These are phyloP conservation scores for Odontamblyopus rebecca DNA, from an alignment of 2,797 vertebrate genomes.

Conservation along the genomic window DNA sequence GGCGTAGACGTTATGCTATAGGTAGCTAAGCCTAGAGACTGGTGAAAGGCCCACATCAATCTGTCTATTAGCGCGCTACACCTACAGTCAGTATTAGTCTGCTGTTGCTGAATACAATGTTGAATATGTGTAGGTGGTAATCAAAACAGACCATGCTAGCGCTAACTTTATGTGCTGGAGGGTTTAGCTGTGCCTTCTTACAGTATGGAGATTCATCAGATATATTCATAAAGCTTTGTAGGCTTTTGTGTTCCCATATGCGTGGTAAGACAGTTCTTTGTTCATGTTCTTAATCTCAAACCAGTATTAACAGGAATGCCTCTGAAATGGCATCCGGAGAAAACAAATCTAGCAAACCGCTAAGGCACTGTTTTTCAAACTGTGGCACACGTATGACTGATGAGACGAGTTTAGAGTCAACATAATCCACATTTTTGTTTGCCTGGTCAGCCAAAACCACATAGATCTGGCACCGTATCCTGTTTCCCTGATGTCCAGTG, in stretches of 20 bases:
- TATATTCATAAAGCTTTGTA: neutral
- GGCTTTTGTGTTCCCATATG: conserved; percentile 4
- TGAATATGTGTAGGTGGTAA: conserved; percentile 9
- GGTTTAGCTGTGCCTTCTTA: neutral
- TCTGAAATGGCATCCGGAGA: too few relatives aligned
- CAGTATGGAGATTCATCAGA: conserved; percentile 1
- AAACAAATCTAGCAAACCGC: too few relatives aligned
- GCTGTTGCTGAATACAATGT: neutral
- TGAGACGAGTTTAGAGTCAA: too few relatives aligned
- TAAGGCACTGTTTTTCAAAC: too few relatives aligned
- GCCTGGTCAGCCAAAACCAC: too few relatives aligned
- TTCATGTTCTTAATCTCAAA: too few relatives aligned
- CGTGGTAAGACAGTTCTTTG: neutral
- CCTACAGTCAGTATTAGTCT: conserved; percentile 4
- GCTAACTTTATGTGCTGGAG: conserved; percentile 8
- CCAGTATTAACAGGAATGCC: too few relatives aligned
- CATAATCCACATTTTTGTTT: too few relatives aligned
- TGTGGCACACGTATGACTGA: too few relatives aligned
- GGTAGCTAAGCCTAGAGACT: neutral
- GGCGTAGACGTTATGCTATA: neutral
- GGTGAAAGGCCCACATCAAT: neutral
- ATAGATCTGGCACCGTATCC: too few relatives aligned
- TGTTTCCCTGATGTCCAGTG: too few relatives aligned
- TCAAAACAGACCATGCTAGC: conserved; percentile 17
- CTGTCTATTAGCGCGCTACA: conserved; percentile 2